Base-by-base conservation (phyloP, 2,888 invertebrate species). In the Tachina grossa region DNA sequence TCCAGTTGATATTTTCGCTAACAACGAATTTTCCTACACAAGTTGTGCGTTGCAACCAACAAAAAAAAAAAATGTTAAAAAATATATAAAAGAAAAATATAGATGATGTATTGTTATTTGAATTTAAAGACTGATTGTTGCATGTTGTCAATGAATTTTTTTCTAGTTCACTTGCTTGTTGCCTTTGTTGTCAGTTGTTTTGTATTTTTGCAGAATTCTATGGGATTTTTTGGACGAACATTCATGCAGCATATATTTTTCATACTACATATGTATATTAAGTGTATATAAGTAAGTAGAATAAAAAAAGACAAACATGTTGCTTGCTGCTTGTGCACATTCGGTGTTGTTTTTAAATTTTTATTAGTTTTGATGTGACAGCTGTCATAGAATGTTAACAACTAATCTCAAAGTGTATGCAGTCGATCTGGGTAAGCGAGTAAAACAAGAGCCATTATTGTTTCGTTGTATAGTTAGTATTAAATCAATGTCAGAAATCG, bases 111-210 rank as follows among this genome's bases (percentile, higher is more conserved):
- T 85, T 85, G 81, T 85, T 85, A 79, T 82, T 82, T 66, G 78
- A 78, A 82, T 84, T 86, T 86, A 81, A 79, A 83, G 77, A 79
- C 82, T 82, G 83, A 79, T 83, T 82, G 83, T 85, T 85, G 83
- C 86, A 83, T 75, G 87, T 88, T 90, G 90, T 88, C 89, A 89
- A 88, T 87, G 84, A 84, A 87, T 88, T 53, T 88, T 87, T 86
- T 85, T 14, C 31, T 65, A 16, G 9, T 49, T 49, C 49, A 72
- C 49, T 72, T 80, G 47, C 10, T 61, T 53, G 43, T 66, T 39
- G 47, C 39, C 39, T 75, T 68, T 59, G 77, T 59, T 59, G 68
- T 41, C 51, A 43, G 51, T 63, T 55, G 66, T 72, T 68, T 84
- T 72, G n/a, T 39, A 59, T 68, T 39, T 71, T 78, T 47, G 47